Evolutionary conservation across 2,797 vertebrate species (phyloP).

Genomic region (Brachyrhaphis roseni): DNA sequence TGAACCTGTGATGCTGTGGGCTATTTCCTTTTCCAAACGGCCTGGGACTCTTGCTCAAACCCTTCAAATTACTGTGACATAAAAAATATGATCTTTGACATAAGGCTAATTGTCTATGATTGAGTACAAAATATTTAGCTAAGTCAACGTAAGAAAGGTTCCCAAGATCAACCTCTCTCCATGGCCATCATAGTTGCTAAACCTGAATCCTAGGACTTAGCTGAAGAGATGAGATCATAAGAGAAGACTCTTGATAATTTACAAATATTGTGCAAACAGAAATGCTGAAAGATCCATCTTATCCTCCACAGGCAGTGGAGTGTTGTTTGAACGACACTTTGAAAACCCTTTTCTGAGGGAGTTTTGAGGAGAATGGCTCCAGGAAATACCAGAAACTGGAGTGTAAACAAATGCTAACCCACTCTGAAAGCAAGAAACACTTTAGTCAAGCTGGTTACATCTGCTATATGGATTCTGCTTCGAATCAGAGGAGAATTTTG

Average conservation of each 20-base stretch:
- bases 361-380: not conserved
- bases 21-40: not conserved
- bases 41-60: not conserved
- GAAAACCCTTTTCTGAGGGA: constrained; percentile 2
- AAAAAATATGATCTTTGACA: not conserved
- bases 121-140: not conserved
- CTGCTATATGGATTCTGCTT: not conserved
- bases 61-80: not conserved
- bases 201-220: not conserved
- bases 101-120: not conserved
- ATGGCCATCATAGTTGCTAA: not conserved
- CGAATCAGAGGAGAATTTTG: not conserved
- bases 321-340: not conserved
- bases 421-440: not conserved
- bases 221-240: not conserved
- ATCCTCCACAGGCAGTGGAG: not conserved
- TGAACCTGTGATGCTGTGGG: not conserved
- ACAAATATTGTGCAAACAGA: not conserved
- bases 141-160: not conserved
- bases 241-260: not conserved
- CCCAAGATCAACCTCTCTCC: not conserved
- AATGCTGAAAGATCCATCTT: not conserved
- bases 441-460: not conserved
- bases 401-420: constrained; percentile 7
- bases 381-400: constrained; percentile 3